Evolutionary conservation across 37 sponge, comb jelly and placozoan genomes (phyloP), one percentile per base, ranked within the genome.

Genomic region (Mnemiopsis leidyi): DNA sequence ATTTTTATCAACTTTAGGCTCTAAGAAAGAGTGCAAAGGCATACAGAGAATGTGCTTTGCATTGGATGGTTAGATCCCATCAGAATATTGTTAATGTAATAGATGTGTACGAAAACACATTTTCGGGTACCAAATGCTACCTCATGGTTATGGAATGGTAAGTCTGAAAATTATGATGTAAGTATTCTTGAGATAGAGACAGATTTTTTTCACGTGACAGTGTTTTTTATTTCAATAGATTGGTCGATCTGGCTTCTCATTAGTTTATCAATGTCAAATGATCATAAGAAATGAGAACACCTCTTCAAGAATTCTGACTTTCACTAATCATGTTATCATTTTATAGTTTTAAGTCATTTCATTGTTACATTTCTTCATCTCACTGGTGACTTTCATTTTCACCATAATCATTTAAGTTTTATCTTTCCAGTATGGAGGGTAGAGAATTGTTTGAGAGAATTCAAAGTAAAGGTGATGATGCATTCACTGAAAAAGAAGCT

Each of bases 91-190:
- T 98, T 32, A 97, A 98, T 82, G 82, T 98, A n/a, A 93, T 76
- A 3, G 99, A 97, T 94, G 96, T 98, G 9, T 98, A 97, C 75
- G 97, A 98, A 93, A 97, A 97, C 93, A 93, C 95, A 48, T 97
- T 95, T 88, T 95, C 93, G 77, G 96, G 96, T 3, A 94, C 95
- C 16, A 92, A 95, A 1, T 96, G 97, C 73, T 93, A 97, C 1
- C 93, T 98, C 38, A 97, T 98, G 3, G 99, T 98, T 23, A 98
- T 98, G 99, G 99, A 98, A 93, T 97, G 98, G 97, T 97, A 33
- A 76, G 95, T n/a, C 5, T 32, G 20, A 71, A 28, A n/a, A n/a
- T n/a, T n/a, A n/a, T n/a, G n/a, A n/a, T n/a, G n/a, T n/a, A n/a
- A n/a, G n/a, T n/a, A n/a, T n/a, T n/a, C n/a, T n/a, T n/a, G n/a